Evolutionary conservation across 2,797 vertebrate genomes (phyloP).

Genomic region (Phoebastria nigripes): DNA sequence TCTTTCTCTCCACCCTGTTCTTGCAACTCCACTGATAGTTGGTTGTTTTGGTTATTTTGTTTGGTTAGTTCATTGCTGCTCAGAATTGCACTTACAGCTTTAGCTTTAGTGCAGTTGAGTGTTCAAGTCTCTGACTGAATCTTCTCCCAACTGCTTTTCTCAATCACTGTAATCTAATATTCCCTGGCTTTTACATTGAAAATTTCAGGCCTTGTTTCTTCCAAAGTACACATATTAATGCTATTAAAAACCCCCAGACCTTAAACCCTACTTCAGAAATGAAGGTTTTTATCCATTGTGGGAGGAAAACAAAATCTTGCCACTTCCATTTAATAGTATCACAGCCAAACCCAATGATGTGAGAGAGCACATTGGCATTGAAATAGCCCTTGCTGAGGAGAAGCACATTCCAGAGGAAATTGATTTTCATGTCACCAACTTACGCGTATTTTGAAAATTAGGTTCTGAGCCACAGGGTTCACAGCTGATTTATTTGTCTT

Average conservation of each 20-base stretch:
- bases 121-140: background rate
- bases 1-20: fast-evolving
- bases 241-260: background rate
- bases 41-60: background rate
- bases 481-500: conserved; percentile 47
- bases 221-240: conserved; percentile 31
- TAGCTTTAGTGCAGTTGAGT: background rate
- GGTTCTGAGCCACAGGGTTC: conserved; percentile 19
- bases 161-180: background rate
- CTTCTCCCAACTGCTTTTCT: background rate
- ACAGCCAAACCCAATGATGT: conserved; percentile 24
- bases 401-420: conserved; percentile 64
- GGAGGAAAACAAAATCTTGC: background rate
- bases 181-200: background rate
- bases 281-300: background rate
- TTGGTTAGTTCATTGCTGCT: background rate
- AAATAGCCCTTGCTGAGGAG: conserved; percentile 37
- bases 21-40: background rate
- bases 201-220: background rate
- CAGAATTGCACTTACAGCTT: background rate
- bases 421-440: conserved; percentile 58
- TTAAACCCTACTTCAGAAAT: background rate
- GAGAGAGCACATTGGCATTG: conserved; percentile 28
- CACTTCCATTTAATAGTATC: conserved; percentile 22
- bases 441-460: conserved; percentile 43